phyloP scores from a whole-genome alignment of 1,140 invertebrate genomes.

The Apis laboriosa region DNA sequence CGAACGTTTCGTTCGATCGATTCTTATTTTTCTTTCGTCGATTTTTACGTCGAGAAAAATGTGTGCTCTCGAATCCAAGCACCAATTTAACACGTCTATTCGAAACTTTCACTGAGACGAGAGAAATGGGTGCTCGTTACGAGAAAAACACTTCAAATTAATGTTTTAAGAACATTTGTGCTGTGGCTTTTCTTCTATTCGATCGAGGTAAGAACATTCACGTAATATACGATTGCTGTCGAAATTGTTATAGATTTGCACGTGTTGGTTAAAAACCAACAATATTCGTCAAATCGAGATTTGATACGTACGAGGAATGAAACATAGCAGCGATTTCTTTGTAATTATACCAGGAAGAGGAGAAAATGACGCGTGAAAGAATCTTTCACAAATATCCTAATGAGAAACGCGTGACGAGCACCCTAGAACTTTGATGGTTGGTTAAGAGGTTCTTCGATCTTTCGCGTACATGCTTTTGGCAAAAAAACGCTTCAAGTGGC shows the following conservation, averaged over 20 bases:
- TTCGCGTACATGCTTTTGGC: constrained; percentile 21
- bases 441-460: constrained; percentile 21
- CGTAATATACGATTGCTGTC: not conserved
- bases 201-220: constrained; percentile 27
- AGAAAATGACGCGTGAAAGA: constrained; percentile 16
- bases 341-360: not conserved
- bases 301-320: too few relatives aligned
- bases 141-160: not conserved
- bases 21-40: not conserved
- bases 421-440: constrained; percentile 40
- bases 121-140: constrained; percentile 25
- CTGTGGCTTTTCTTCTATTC: not conserved
- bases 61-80: too few relatives aligned
- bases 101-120: constrained; percentile 24
- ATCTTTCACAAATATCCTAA: constrained; percentile 5
- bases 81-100: too few relatives aligned
- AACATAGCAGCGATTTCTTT: too few relatives aligned
- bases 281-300: not conserved
- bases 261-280: not conserved
- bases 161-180: not conserved
- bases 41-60: not conserved
- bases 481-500: constrained; percentile 27
- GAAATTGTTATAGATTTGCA: not conserved
- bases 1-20: not conserved
- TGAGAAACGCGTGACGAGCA: constrained; percentile 36